phyloP scores from a whole-genome alignment of 2,888 invertebrate genomes.

The Drosophila neonasuta region DNA sequence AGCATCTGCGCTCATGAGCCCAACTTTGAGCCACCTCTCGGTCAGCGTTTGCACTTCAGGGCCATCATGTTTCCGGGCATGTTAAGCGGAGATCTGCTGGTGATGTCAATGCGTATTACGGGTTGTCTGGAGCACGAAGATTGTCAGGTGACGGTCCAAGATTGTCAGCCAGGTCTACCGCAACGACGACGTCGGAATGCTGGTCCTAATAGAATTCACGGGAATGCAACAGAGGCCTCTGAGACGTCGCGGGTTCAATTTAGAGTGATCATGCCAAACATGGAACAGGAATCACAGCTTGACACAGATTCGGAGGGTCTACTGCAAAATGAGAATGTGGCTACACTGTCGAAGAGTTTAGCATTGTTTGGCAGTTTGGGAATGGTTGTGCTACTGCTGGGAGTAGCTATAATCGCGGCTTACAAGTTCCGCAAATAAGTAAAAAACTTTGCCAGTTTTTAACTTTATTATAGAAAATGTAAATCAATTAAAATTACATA shows the following conservation, averaged over 20 bases:
- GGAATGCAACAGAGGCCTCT: conserved; percentile 71
- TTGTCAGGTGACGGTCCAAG: conserved; percentile 80
- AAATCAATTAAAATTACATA: neutral
- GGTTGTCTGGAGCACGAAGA: conserved; percentile 84
- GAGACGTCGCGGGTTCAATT: conserved; percentile 80
- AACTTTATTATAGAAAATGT: neutral
- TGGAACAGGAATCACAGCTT: conserved; percentile 27
- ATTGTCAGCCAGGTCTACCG: conserved; percentile 65
- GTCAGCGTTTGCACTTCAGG: conserved; percentile 82
- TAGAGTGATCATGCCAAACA: conserved; percentile 70
- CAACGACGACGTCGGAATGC: conserved; percentile 68
- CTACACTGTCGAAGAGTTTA: conserved; percentile 35
- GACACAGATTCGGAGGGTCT: conserved; percentile 4
- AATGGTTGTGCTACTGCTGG: conserved; percentile 68
- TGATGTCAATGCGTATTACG: conserved; percentile 84
- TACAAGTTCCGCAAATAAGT: conserved; percentile 64
- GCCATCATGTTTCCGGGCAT: conserved; percentile 85
- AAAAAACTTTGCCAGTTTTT: neutral
- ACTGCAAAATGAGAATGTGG: neutral
- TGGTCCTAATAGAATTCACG: neutral
- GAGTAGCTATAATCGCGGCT: conserved; percentile 62
- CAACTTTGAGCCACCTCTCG: conserved; percentile 81
- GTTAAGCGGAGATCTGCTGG: conserved; percentile 84
- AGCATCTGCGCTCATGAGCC: conserved; percentile 83
- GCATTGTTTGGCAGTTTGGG: conserved; percentile 67